Conservation (phyloP, 2,113 vertebrate species). For the Microcebus griseorufus region DNA sequence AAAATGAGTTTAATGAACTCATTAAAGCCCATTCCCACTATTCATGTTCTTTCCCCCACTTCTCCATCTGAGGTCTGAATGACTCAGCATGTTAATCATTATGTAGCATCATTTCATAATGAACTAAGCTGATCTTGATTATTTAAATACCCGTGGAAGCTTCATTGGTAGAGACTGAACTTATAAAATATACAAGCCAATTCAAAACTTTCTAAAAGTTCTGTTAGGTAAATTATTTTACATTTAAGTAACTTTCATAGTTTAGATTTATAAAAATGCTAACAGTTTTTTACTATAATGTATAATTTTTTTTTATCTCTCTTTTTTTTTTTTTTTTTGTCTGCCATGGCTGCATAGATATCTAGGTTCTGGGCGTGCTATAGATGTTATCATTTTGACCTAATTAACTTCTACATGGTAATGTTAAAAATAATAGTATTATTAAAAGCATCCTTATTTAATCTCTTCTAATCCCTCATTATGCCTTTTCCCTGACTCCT, state of each 20-base stretch:
- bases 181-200: not conserved
- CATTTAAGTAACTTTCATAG: not conserved
- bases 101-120: conserved; percentile 4
- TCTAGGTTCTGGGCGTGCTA: not conserved
- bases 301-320: rapidly evolving
- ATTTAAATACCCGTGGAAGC: not conserved
- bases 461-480: not conserved
- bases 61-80: conserved; percentile 9
- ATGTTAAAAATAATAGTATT: not conserved
- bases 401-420: not conserved
- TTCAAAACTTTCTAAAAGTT: not conserved
- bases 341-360: not conserved
- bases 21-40: conserved; percentile 6
- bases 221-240: not conserved
- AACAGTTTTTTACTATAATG: not conserved
- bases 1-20: not conserved
- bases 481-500: not conserved
- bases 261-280: not conserved
- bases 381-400: not conserved
- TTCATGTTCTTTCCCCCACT: conserved; percentile 28
- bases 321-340: not conserved
- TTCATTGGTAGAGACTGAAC: not conserved
- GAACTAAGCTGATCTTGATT: not conserved
- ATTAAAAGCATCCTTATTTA: not conserved
- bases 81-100: conserved; percentile 40